Conservation (phyloP, 1,140 invertebrate genomes). For the Cecropterus lyciades region DNA sequence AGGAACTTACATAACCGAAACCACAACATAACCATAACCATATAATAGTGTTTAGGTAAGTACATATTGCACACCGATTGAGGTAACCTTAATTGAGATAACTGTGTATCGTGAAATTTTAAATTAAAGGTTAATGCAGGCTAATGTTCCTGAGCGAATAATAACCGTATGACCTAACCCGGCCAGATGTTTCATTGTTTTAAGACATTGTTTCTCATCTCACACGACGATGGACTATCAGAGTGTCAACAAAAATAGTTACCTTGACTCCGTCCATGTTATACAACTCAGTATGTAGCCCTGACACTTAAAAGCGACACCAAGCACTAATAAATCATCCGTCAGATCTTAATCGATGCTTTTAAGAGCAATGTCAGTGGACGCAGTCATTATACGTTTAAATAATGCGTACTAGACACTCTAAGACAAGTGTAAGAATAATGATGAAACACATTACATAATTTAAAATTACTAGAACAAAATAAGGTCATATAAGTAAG, state of each 20-base stretch:
- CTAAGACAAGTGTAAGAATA: conserved; percentile 30
- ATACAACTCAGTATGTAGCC: conserved; percentile 23
- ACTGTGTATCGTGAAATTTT: conserved; percentile 62
- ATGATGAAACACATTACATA: conserved; percentile 21
- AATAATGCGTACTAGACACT: conserved; percentile 26
- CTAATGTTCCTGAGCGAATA: conserved; percentile 40
- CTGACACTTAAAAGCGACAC: conserved; percentile 48
- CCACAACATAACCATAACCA: too few species aligned
- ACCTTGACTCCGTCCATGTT: conserved; percentile 47
- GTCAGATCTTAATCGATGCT: conserved; percentile 44
- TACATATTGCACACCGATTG: conserved; percentile 3
- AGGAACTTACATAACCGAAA: too few species aligned
- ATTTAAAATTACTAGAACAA: neutral
- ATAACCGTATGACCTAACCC: conserved; percentile 33
- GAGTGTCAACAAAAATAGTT: conserved; percentile 45
- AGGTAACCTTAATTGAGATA: conserved; percentile 30
- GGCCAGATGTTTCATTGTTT: conserved; percentile 32
- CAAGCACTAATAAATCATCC: conserved; percentile 46
- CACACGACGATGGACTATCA: conserved; percentile 4
- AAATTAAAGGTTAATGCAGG: conserved; percentile 55
- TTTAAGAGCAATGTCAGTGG: conserved; percentile 38
- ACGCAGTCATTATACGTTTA: conserved; percentile 30
- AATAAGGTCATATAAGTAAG: too few species aligned
- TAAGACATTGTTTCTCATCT: too few species aligned
- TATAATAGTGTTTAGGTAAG: too few species aligned